Base-by-base conservation (phyloP, 2,888 invertebrate genomes). In the Ornithoptera priamus region DNA sequence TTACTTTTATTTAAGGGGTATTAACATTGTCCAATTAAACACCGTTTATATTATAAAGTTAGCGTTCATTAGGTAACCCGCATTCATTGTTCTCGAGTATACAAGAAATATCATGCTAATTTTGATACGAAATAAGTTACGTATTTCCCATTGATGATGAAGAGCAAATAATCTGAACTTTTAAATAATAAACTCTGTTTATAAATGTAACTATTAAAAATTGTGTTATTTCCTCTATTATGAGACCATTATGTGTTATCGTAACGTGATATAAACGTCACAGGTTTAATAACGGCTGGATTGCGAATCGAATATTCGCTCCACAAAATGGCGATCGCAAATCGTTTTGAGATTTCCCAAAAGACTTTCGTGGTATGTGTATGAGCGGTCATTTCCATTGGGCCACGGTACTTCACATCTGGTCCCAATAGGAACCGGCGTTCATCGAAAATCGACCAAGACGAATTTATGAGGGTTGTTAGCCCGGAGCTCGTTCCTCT, bases 281-380 rank as follows among this genome's bases (percentile, higher is more conserved):
- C 53, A 20, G 39, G 50, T 61, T 53, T 67, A 67, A 67, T 53
- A 50, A 46, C 30, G 50, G 65, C 56, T 56, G 62, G 56, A 71
- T 69, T 61, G 74, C 68, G 73, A 68, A 73, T 71, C 71, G 74
- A 60, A 77, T 75, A 75, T 75, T 78, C 76, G 80, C 78, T 77
- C 76, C 76, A 78, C 76, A 75, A 75, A 72, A 75, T 77, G 80
- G 77, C 78, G 81, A 84, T 83, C 80, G 81, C 80, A 85, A 86
- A 86, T 85, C 76, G 80, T 82, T 81, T 81, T 60, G 56, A 84
- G 87, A 88, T 90, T 89, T 90, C 88, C 88, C 87, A 46, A 24
- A 80, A 85, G 88, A 81, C 42, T 69, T 71, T 69, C 72, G 71
- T 73, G 74, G 78, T 77, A 76, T 79, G 81, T 83, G 84, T 85